phyloP scores from a whole-genome alignment of 2,888 invertebrate genomes.

The Lottia scabra region DNA sequence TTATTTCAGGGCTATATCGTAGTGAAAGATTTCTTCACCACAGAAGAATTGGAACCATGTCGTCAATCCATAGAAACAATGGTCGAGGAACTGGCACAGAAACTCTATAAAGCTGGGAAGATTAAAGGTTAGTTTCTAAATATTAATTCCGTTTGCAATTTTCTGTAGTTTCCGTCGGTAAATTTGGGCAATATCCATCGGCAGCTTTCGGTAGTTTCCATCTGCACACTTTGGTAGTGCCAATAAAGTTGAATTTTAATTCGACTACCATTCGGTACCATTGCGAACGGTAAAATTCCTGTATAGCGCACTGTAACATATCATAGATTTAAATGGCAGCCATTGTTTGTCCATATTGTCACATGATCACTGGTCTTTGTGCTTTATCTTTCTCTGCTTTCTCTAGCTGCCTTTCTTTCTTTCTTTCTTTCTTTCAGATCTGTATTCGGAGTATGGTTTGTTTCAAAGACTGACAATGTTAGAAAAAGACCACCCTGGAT shows the following conservation, averaged over 20 bases:
- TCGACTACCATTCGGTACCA: too few species aligned
- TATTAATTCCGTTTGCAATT: neutral
- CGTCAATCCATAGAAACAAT: slow-evolving; percentile 42
- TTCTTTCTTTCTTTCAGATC: slow-evolving; percentile 39
- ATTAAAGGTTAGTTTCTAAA: slow-evolving; percentile 38
- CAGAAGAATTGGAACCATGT: slow-evolving; percentile 46
- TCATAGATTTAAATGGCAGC: too few species aligned
- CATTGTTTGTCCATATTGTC: too few species aligned
- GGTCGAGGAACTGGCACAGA: slow-evolving; percentile 49
- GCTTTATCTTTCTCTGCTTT: too few species aligned
- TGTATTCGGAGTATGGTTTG: slow-evolving; percentile 57
- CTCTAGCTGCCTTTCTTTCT: too few species aligned
- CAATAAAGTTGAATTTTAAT: too few species aligned
- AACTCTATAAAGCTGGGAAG: slow-evolving; percentile 48
- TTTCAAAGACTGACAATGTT: slow-evolving; percentile 60
- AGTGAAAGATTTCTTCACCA: slow-evolving; percentile 47
- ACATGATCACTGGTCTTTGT: too few species aligned
- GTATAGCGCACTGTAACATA: too few species aligned
- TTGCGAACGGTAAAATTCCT: too few species aligned
- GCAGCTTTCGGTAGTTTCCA: too few species aligned
- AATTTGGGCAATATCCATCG: too few species aligned
- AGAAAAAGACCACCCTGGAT: slow-evolving; percentile 63
- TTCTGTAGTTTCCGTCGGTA: neutral
- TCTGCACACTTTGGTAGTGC: too few species aligned
- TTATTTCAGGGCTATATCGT: slow-evolving; percentile 45